Conservation (phyloP, 1,140 invertebrate genomes). For the Cherax quadricarinatus region DNA sequence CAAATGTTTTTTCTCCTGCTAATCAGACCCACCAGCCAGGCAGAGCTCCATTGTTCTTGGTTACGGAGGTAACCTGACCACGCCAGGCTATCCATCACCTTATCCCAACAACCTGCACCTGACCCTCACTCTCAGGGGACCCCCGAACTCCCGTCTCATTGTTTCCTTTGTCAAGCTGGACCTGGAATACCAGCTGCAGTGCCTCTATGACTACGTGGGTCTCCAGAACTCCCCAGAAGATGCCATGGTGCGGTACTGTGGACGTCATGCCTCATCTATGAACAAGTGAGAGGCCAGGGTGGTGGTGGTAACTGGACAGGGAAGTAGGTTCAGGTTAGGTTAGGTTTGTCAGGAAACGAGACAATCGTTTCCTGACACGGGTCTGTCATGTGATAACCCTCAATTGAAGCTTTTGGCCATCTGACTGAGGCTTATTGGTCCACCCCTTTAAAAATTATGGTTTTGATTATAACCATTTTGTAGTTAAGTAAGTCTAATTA, state of each 20-base stretch:
- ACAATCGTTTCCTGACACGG: too few species aligned
- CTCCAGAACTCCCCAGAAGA: slow-evolving; percentile 75
- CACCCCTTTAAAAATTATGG: too few species aligned
- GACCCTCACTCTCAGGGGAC: slow-evolving; percentile 80
- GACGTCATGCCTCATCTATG: slow-evolving; percentile 35
- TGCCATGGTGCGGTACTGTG: slow-evolving; percentile 35
- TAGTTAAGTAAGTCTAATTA: too few species aligned
- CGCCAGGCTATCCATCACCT: slow-evolving; percentile 82
- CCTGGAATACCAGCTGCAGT: slow-evolving; percentile 85
- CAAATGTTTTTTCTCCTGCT: too few species aligned
- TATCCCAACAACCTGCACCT: slow-evolving; percentile 84
- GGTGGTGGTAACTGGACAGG: background rate
- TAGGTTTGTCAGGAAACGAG: too few species aligned
- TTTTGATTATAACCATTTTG: too few species aligned
- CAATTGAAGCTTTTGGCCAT: too few species aligned
- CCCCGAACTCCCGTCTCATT: slow-evolving; percentile 78
- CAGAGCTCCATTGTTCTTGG: slow-evolving; percentile 76
- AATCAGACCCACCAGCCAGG: slow-evolving; percentile 10
- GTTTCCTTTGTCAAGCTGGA: slow-evolving; percentile 83
- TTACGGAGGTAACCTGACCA: slow-evolving; percentile 79
- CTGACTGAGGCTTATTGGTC: too few species aligned
- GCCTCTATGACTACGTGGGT: slow-evolving; percentile 86
- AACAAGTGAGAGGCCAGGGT: slow-evolving; percentile 5
- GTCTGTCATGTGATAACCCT: too few species aligned
- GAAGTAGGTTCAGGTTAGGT: background rate